Base-by-base conservation (phyloP, 2,888 invertebrate species). In the Horisme vitalbata region DNA sequence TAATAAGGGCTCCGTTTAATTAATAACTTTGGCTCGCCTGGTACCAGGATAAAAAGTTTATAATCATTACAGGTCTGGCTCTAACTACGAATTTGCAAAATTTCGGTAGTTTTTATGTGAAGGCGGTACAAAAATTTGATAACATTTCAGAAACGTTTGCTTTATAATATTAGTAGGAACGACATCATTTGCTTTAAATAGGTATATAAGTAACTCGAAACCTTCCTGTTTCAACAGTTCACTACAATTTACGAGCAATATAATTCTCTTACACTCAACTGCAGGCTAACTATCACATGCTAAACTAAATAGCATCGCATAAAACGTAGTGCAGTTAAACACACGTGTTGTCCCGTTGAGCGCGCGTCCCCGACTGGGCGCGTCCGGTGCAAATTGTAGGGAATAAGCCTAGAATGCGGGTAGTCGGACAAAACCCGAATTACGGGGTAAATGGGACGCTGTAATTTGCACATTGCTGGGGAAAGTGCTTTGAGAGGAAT, bases 281-380 rank as follows among this genome's bases (percentile, higher is more conserved):
- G 28, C 36, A 38, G 11, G 27, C 44, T 7, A 48, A 43, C 43
- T 43, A 48, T 38, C 38, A 43, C 35, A 49, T 39, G 49, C 44
- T 45, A 26, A 44, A 54, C 63, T 66, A 66, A 68, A 59, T 72
- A 63, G 65, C 65, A 59, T 54, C 64, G 52, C 72, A 81, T 83
- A 78, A 83, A 83, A 79, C 68, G 78, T 83, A 85, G 76, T 65
- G 74, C 72, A 72, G 65, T 86, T 75, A 85, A 79, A 66, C 66
- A 75, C 86, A 86, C 80, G 75, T 81, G 83, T 57, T 57, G 46
- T 61, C 51, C 43, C 52, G 62, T 57, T 63, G 63, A 62, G 54
- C 52, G 66, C 69, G 60, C 65, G 65, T 69, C 70, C 67, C 63
- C 65, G 69, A 75, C 61, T 79, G 75, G 65, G 57, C 62, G 76